Percentiles rank a stretch among this genome's conserved stretches.
phyloP scores from a whole-genome alignment of 2,113 vertebrate genomes.

The Gambusia holbrooki region DNA sequence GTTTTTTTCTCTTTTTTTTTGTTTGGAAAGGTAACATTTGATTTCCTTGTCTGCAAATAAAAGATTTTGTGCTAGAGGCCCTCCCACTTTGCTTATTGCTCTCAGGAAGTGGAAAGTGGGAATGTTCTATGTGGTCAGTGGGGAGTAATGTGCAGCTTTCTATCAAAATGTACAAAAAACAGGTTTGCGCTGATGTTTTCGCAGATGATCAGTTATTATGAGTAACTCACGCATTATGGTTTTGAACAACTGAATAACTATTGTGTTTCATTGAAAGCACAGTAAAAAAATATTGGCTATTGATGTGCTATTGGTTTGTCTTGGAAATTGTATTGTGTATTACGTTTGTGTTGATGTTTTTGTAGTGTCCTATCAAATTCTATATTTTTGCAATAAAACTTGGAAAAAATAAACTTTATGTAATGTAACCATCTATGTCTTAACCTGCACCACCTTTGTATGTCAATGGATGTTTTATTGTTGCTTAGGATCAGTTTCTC shows the following conservation, averaged over 20 bases:
- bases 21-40: too few relatives aligned
- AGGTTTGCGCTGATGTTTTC: conserved; percentile 23
- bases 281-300: conserved; percentile 70
- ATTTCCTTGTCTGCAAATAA: neutral
- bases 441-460: neutral
- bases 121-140: conserved; percentile 21
- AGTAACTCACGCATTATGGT: conserved; percentile 41
- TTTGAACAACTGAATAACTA: conserved; percentile 54
- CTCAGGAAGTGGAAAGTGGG: conserved; percentile 52
- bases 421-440: neutral
- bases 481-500: neutral
- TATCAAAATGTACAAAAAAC: conserved; percentile 25
- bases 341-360: conserved; percentile 91
- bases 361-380: conserved; percentile 94
- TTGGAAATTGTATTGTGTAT: conserved; percentile 80
- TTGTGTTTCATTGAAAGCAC: conserved; percentile 75
- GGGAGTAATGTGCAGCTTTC: conserved; percentile 41
- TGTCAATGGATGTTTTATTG: neutral
- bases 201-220: conserved; percentile 35
- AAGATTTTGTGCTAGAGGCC: neutral
- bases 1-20: too few relatives aligned
- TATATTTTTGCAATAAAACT: conserved; percentile 98
- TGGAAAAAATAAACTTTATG: conserved; percentile 35
- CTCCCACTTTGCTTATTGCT: conserved; percentile 18
- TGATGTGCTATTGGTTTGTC: conserved; percentile 83